Evolutionary conservation across 2,888 invertebrate species (phyloP), one percentile per base, ranked within the genome.

Genomic region (Dryocosmus kuriphilus): DNA sequence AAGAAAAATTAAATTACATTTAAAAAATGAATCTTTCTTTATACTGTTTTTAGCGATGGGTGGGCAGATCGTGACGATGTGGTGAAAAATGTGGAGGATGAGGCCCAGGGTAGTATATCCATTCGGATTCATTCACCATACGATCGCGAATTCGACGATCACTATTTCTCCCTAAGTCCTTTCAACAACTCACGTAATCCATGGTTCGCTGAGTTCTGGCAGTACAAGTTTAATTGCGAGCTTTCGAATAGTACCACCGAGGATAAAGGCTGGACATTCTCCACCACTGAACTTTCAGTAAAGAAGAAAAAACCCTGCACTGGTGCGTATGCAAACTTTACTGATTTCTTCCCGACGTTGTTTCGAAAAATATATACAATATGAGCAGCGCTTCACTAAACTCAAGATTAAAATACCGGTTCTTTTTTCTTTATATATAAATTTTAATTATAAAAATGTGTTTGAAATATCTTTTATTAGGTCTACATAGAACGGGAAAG

Each of bases 171-270:
- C 1, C 92, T 96, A 73, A 93, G 93, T 79, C 95, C 95, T 0
- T 89, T 92, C 81, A 94, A 92, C 86, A 95, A 96, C 90, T 88
- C 91, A 9, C 92, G 95, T 75, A 96, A 96, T 91, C 96, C 96
- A 0, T 94, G 94, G 94, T 96, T 96, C 91, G 92, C 93, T 85
- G 96, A 96, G 90, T 96, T 96, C 91, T 96, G 96, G 96, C 94
- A 96, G 89, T 92, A 93, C 81, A 94, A 94, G 85, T 96, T 96
- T 91, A 92, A 94, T 85, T 96, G 96, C 89, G 90, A 92, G 7
- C 86, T 94, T 61, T 82, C 84, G 22, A 81, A 83, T 63, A 73
- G 79, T 27, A 77, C 80, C 32, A 82, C 80, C 32, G 79, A 80
- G 38, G 83, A 81, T 19, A 79, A 79, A 75, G 77, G 75, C 35